These are phyloP conservation scores for Oreochromis grahami DNA, from an alignment of 2,797 vertebrate genomes.

Conservation along the genomic window DNA sequence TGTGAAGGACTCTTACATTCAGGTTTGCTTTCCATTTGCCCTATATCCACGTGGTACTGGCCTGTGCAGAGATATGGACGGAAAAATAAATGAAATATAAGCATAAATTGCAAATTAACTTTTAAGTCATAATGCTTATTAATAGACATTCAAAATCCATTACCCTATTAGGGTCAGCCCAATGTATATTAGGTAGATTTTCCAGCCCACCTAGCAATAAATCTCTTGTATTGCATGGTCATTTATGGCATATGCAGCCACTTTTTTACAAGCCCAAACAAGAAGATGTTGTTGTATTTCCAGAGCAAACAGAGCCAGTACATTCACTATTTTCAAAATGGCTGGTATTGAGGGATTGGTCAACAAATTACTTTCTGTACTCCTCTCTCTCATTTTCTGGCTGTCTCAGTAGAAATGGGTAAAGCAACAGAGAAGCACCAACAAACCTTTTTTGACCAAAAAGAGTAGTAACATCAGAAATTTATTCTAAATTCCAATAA, in stretches of 20 bases:
- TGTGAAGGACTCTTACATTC: constrained; percentile 52
- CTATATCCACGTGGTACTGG: constrained; percentile 55
- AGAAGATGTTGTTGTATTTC: neutral
- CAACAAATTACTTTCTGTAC: neutral
- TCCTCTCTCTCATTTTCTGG: accelerated
- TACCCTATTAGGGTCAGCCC: neutral
- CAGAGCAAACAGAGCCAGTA: neutral
- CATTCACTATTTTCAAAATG: neutral
- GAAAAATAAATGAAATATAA: neutral
- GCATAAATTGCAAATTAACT: neutral
- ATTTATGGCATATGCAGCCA: neutral
- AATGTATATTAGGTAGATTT: neutral
- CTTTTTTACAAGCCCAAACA: neutral
- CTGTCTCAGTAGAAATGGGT: neutral
- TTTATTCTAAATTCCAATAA: neutral
- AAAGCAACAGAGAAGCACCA: neutral
- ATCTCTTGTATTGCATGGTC: neutral
- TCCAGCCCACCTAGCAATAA: neutral
- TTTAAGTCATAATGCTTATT: neutral
- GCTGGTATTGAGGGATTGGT: neutral
- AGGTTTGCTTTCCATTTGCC: constrained; percentile 59
- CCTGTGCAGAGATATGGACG: constrained; percentile 26
- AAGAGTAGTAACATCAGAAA: neutral
- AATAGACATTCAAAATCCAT: neutral
- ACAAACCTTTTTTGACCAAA: neutral